A percentile compares a stretch with the other conserved stretches of the same genome.
phyloP scores from a whole-genome alignment of 2,113 vertebrate genomes.

The Periophthalmodon schlosseri region DNA sequence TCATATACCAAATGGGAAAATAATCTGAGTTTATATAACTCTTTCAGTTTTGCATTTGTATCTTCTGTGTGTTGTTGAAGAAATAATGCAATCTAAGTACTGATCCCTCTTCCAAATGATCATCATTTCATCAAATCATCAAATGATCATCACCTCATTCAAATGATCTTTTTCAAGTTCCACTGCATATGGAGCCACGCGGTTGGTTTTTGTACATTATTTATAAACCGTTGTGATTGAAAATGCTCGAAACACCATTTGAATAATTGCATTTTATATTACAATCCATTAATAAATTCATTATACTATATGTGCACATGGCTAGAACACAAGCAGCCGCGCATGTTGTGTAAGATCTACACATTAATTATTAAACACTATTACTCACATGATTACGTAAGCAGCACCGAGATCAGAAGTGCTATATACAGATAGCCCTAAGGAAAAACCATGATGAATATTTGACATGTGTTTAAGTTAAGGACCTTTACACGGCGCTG shows the following conservation, averaged over 20 bases:
- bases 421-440: constrained; percentile 36
- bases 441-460: constrained; percentile 37
- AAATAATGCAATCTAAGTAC: constrained; percentile 21
- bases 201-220: constrained; percentile 39
- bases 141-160: too few relatives aligned
- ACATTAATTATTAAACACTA: constrained; percentile 53
- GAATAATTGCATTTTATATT: background rate
- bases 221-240: constrained; percentile 21
- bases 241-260: constrained; percentile 1
- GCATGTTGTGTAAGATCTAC: constrained; percentile 53
- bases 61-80: too few relatives aligned
- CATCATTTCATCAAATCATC: too few relatives aligned
- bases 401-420: constrained; percentile 20
- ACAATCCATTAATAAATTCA: background rate
- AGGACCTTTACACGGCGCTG: constrained; percentile 38
- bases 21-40: too few relatives aligned
- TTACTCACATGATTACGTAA: constrained; percentile 54
- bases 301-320: background rate
- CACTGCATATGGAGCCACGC: constrained; percentile 32
- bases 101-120: background rate
- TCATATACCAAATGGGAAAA: too few relatives aligned
- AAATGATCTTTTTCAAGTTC: constrained; percentile 27
- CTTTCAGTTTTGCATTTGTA: background rate
- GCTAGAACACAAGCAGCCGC: background rate
- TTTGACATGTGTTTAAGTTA: constrained; percentile 43